A percentile compares a stretch with the other conserved stretches of the same genome.
These are phyloP conservation scores for Siniperca obscura DNA, from an alignment of 2,797 vertebrate species.

Conservation along the genomic window DNA sequence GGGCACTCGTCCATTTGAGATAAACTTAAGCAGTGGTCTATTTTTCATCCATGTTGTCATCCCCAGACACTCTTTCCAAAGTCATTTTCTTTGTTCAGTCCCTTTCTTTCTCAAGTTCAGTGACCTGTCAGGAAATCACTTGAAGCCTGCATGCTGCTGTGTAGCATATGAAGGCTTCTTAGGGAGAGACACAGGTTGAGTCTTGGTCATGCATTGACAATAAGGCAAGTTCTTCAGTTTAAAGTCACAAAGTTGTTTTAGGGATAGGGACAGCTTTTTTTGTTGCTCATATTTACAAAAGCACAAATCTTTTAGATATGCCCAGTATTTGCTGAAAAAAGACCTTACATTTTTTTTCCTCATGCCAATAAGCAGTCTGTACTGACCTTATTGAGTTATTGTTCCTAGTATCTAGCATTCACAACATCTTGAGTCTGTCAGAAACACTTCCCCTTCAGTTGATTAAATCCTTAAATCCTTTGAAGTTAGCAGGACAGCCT, in stretches of 20 bases:
- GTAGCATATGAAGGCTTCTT: constrained; percentile 21
- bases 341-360: background rate
- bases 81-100: constrained; percentile 44
- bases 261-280: background rate
- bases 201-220: constrained; percentile 33
- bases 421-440: background rate
- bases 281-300: background rate
- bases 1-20: background rate
- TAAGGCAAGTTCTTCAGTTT: constrained; percentile 21
- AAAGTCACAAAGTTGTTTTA: constrained; percentile 16
- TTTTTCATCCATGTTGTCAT: constrained; percentile 43
- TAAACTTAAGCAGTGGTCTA: background rate
- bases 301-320: background rate
- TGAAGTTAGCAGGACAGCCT: constrained; percentile 10
- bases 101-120: constrained; percentile 33
- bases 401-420: constrained; percentile 1
- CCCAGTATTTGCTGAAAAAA: background rate
- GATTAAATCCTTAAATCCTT: constrained; percentile 33
- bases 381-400: background rate
- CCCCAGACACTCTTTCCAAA: constrained; percentile 25
- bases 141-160: constrained; percentile 29
- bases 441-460: constrained; percentile 5
- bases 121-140: constrained; percentile 50
- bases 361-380: background rate
- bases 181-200: constrained; percentile 20